Percentiles rank a stretch among this genome's conserved stretches.
phyloP scores from a whole-genome alignment of 2,797 vertebrate species.

The Manis javanica region DNA sequence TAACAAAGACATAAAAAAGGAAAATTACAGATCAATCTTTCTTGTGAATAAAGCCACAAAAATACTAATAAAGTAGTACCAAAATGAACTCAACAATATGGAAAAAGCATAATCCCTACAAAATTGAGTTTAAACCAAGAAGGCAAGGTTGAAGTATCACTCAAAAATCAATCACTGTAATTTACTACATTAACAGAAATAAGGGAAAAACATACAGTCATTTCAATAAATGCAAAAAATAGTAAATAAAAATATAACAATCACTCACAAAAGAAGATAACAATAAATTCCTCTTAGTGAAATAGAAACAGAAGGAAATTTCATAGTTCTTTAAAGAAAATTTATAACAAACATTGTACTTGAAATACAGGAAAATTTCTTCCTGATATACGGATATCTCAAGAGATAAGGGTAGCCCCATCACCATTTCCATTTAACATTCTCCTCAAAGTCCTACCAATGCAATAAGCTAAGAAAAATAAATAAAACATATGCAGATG shows the following conservation, averaged over 20 bases:
- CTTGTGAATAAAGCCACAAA: neutral
- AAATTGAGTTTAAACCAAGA: neutral
- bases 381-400: neutral
- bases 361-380: conserved; percentile 28
- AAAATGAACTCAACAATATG: neutral
- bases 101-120: neutral
- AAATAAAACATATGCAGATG: neutral
- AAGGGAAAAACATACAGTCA: neutral
- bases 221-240: conserved; percentile 27
- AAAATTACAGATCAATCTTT: neutral
- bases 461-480: conserved; percentile 37
- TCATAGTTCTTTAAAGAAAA: conserved; percentile 21
- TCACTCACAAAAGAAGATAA: neutral
- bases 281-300: neutral
- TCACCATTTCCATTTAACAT: neutral
- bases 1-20: neutral
- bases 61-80: neutral
- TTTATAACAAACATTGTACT: neutral
- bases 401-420: neutral
- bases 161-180: conserved; percentile 5
- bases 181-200: neutral
- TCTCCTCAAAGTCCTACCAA: neutral
- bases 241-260: neutral
- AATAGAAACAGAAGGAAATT: neutral
- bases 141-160: neutral